Base-by-base conservation (phyloP, 2,888 invertebrate species). In the Lysandra bellargus region DNA sequence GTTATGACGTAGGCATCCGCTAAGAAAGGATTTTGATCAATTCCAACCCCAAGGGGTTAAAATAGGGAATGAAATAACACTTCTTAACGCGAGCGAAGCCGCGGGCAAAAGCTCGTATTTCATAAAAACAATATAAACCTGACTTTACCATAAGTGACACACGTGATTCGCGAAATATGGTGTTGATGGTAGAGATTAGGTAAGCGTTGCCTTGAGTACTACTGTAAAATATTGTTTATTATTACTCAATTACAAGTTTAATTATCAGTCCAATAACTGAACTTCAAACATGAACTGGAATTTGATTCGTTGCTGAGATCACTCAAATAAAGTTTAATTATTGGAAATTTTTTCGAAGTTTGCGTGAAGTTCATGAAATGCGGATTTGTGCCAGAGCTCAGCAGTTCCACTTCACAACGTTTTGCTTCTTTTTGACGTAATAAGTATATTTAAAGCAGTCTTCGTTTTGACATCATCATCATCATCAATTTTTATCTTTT, bases 321-420 rank as follows among this genome's bases (percentile, higher is more conserved):
- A 49, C 23, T 75, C 44, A 49, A 75, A 49, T 49, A 49, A 49
- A 49, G 44, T 23, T 75, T 75, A 75, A 75, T 75, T 75, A 75
- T 75, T 44, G 75, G 75, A 75, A 49, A 75, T 75, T 75, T 75
- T 75, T 44, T 44, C 49, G 30, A 75, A 75, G 75, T 75, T 75
- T 74, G 49, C 49, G 30, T 12, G 44, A 14, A 49, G 49, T 75
- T 75, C 75, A 30, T 49, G 49, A 75, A 75, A 49, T 75, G 30
- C 49, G 44, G 49, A 75, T 44, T 75, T 75, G 75, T 44, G 75
- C 44, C 30, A 49, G 75, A 49, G 75, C 69, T 37, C 69, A 69
- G 17, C 33, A 69, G 69, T 37, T 33, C 17, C 44, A 44, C 75
- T 75, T 75, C 14, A 14, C n/a, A 44, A 74, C 49, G 44, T 30